Evolutionary conservation across 2,113 vertebrate species (phyloP).

Genomic region (Cheilinus undulatus): DNA sequence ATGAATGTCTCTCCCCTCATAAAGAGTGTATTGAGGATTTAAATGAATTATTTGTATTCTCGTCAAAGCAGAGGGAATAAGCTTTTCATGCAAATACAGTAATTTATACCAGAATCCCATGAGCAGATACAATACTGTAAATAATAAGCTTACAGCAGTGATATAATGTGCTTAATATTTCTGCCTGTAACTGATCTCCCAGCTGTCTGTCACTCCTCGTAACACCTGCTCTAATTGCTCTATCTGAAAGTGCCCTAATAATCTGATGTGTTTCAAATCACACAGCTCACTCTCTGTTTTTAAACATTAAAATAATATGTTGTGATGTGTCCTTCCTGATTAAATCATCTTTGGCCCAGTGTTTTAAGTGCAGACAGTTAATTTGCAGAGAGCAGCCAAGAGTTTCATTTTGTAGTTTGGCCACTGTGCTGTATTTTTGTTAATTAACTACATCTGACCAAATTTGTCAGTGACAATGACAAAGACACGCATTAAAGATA

Average conservation of each 20-base stretch:
- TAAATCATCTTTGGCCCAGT: constrained; percentile 11
- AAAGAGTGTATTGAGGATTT: background rate
- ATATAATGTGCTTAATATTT: background rate
- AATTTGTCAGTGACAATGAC: background rate
- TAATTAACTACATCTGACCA: constrained; percentile 25
- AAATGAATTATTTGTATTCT: background rate
- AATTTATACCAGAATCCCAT: background rate
- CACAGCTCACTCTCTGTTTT: background rate
- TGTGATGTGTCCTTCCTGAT: background rate
- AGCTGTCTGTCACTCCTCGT: background rate
- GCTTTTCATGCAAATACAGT: background rate
- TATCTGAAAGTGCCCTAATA: background rate
- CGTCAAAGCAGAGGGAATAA: background rate
- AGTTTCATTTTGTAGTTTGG: constrained; percentile 17
- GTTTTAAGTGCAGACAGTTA: constrained; percentile 4
- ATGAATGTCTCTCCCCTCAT: background rate
- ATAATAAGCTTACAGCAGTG: background rate
- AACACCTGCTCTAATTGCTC: background rate
- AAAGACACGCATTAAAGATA: constrained; percentile 34
- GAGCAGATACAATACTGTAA: background rate
- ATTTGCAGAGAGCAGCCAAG: constrained; percentile 23
- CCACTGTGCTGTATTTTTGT: constrained; percentile 9
- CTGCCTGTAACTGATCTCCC: background rate
- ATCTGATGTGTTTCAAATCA: background rate
- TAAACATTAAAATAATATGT: background rate